phyloP scores from a whole-genome alignment of 1,140 invertebrate species.

The Drosophila tani region DNA sequence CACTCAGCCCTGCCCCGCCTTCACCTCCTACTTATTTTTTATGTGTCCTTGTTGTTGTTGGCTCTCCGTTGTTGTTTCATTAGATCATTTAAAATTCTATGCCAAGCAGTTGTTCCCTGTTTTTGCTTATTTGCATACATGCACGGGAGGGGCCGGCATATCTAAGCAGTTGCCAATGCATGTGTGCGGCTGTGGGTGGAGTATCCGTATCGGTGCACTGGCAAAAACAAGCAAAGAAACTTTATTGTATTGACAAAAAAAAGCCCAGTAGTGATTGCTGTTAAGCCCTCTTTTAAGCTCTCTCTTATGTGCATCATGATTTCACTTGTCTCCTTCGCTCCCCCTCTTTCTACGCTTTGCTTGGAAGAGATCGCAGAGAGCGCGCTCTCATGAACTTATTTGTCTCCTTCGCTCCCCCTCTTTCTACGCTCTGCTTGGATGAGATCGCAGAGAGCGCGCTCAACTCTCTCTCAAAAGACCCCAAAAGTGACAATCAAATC shows the following conservation, averaged over 20 bases:
- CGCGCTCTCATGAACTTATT: no score
- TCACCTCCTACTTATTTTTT: constrained; percentile 34
- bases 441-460: not conserved
- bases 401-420: not conserved
- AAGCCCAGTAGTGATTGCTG: not conserved
- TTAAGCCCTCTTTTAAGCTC: no score
- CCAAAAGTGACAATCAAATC: no score
- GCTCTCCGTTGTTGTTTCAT: constrained; percentile 58
- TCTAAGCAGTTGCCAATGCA: constrained; percentile 44
- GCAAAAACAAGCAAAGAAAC: not conserved
- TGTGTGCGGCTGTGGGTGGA: constrained; percentile 5
- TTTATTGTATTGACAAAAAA: not conserved
- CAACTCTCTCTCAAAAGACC: no score
- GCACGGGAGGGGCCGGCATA: constrained; percentile 35
- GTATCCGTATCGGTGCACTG: constrained; percentile 3
- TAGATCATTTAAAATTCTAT: constrained; percentile 80
- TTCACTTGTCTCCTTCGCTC: no score
- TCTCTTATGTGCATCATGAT: no score
- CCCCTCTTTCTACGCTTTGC: not conserved
- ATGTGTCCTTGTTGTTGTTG: constrained; percentile 36
- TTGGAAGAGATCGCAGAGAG: not conserved
- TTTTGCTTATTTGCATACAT: constrained; percentile 68
- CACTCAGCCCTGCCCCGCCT: constrained; percentile 11
- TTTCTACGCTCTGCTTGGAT: not conserved
- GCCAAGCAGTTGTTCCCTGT: constrained; percentile 61